Evolutionary conservation across 2,888 invertebrate genomes (phyloP).

Genomic region (Nomada fucata): DNA sequence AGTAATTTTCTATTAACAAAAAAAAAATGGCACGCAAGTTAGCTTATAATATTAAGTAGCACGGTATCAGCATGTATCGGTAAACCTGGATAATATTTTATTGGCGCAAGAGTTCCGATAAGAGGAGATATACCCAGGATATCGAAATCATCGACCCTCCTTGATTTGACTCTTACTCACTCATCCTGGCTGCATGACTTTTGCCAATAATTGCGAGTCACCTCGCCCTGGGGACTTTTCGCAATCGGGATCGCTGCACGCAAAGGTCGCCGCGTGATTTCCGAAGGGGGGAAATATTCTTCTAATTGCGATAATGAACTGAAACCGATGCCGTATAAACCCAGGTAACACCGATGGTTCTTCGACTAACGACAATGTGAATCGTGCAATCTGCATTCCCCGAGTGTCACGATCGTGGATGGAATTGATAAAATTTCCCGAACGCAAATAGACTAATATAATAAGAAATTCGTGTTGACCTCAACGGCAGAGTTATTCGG

Average conservation of each 20-base stretch:
- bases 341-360: background rate
- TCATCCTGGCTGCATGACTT: slow-evolving; percentile 59
- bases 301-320: slow-evolving; percentile 59
- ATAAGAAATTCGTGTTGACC: background rate
- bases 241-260: slow-evolving; percentile 64
- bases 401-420: background rate
- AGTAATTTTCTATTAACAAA: too few species aligned
- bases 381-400: slow-evolving; percentile 13
- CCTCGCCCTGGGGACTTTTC: slow-evolving; percentile 63
- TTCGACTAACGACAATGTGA: slow-evolving; percentile 7
- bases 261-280: slow-evolving; percentile 67
- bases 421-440: background rate
- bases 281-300: slow-evolving; percentile 51
- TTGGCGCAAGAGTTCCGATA: background rate
- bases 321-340: background rate
- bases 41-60: too few species aligned
- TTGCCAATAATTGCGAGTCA: slow-evolving; percentile 70
- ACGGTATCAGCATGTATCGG: background rate
- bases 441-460: background rate
- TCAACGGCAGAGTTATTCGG: background rate
- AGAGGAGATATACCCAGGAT: background rate
- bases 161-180: slow-evolving; percentile 33
- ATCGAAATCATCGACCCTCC: slow-evolving; percentile 50
- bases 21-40: too few species aligned
- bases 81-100: background rate